These are phyloP conservation scores for Pelecanus crispus DNA, from an alignment of 2,113 vertebrate species.

Conservation along the genomic window DNA sequence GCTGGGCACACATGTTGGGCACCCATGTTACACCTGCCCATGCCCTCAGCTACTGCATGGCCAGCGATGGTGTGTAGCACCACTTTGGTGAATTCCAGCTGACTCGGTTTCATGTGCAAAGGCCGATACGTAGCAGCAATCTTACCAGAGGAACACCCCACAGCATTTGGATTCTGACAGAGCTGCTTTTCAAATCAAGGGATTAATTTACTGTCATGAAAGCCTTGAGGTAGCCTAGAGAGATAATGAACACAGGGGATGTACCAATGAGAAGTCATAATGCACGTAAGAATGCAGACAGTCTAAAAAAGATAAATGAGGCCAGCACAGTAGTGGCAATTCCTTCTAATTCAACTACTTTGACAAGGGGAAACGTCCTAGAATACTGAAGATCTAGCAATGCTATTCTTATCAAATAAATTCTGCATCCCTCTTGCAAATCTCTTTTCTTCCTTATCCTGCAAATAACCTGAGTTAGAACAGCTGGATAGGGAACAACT, in stretches of 20 bases:
- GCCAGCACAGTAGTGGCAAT: not conserved
- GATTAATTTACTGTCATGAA: not conserved
- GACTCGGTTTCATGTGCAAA: not conserved
- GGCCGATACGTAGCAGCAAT: accelerated
- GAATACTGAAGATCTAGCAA: not conserved
- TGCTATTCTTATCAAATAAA: not conserved
- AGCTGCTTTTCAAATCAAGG: not conserved
- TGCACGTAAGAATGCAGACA: not conserved
- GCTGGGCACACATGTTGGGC: too few species aligned
- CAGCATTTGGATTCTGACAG: not conserved
- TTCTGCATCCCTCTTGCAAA: not conserved
- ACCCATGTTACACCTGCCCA: accelerated
- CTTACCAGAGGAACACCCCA: not conserved
- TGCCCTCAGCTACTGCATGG: accelerated
- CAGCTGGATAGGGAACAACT: conserved; percentile 65
- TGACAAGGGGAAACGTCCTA: not conserved
- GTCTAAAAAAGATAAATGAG: not conserved
- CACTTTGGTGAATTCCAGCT: too few species aligned
- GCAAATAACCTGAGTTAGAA: conserved; percentile 48
- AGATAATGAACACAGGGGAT: not conserved
- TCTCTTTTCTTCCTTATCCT: conserved; percentile 29
- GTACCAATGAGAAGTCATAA: not conserved
- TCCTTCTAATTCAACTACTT: not conserved
- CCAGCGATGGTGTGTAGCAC: not conserved
- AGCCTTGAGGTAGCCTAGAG: not conserved